A percentile compares a stretch with the other conserved stretches of the same genome.
Conservation (phyloP, 2,888 invertebrate species). For the Punctoribates punctum region DNA sequence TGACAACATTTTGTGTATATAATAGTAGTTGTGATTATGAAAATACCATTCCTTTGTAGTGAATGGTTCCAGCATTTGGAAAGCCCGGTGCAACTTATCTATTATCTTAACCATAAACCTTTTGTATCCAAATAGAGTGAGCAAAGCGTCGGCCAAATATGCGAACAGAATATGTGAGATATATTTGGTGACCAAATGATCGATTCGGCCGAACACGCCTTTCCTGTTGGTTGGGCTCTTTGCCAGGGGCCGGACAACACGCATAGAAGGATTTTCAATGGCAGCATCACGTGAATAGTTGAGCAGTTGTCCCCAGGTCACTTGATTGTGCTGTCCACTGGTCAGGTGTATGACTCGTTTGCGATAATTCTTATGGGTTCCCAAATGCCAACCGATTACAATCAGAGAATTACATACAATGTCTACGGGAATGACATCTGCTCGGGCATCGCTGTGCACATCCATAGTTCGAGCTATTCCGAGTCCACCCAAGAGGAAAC, state of each 20-base stretch:
- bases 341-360: constrained; percentile 67
- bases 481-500: constrained; percentile 30
- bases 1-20: constrained; percentile 59
- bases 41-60: constrained; percentile 79
- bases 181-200: constrained; percentile 50
- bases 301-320: constrained; percentile 77
- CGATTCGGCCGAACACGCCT: constrained; percentile 45
- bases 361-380: constrained; percentile 53
- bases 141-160: constrained; percentile 53
- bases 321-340: constrained; percentile 77
- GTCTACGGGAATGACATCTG: constrained; percentile 62
- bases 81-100: constrained; percentile 71
- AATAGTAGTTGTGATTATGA: constrained; percentile 62
- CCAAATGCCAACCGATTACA: constrained; percentile 77
- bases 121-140: constrained; percentile 52
- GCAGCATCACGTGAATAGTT: constrained; percentile 65
- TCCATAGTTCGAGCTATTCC: constrained; percentile 54
- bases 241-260: constrained; percentile 37
- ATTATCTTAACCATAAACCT: constrained; percentile 70
- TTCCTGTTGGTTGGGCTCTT: not conserved
- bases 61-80: constrained; percentile 77
- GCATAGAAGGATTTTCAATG: constrained; percentile 52
- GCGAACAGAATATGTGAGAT: constrained; percentile 51
- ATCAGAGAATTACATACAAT: constrained; percentile 83
- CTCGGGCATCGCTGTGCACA: constrained; percentile 52